These are phyloP conservation scores for Paradoxurus hermaphroditus DNA, from an alignment of 2,113 vertebrate species.

Conservation along the genomic window DNA sequence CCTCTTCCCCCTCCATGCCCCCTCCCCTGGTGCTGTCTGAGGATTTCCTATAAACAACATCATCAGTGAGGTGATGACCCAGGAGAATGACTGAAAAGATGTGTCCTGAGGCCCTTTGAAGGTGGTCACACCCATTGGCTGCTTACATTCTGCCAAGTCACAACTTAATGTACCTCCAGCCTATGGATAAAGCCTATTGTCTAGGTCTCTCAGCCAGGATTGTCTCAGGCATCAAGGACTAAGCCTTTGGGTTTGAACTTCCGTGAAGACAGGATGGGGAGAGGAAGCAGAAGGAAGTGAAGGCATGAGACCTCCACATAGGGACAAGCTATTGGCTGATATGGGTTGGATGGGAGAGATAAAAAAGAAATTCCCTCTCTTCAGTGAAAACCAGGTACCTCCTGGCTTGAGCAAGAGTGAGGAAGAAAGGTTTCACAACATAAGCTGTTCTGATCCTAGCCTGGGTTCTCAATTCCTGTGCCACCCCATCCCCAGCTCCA, in stretches of 20 bases:
- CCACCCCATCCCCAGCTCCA: neutral
- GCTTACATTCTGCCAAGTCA: neutral
- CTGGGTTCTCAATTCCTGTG: neutral
- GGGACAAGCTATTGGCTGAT: neutral
- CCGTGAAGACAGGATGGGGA: neutral
- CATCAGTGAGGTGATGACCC: neutral
- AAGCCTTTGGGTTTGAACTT: neutral
- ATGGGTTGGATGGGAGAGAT: neutral
- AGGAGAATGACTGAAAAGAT: neutral
- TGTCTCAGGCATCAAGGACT: neutral
- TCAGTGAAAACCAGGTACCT: neutral
- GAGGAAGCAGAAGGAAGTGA: neutral
- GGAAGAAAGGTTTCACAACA: neutral
- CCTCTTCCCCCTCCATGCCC: no score
- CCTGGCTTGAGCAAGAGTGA: neutral
- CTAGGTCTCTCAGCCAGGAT: neutral
- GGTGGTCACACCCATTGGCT: neutral
- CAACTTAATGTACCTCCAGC: neutral
- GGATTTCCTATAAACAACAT: neutral
- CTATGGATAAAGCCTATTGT: fast-evolving
- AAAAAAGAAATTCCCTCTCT: neutral
- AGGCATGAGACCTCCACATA: neutral
- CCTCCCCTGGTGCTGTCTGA: neutral
- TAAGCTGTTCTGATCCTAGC: no score
- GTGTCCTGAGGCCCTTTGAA: neutral